phyloP scores from a whole-genome alignment of 2,888 invertebrate species.

The Druceiella hillmani region DNA sequence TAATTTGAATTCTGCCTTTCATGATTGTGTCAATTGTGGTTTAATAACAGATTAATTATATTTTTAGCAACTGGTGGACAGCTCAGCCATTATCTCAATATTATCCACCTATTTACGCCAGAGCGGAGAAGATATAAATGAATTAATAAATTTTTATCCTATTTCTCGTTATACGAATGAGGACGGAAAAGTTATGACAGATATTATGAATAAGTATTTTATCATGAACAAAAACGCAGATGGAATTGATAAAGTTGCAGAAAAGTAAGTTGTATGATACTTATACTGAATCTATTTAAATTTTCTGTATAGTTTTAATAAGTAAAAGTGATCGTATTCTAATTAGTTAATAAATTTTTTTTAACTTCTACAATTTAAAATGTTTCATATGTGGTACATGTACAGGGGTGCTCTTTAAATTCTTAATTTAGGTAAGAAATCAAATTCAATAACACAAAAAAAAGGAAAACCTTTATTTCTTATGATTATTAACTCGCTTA shows the following conservation, averaged over 20 bases:
- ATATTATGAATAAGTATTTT: conserved; percentile 85
- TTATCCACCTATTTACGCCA: conserved; percentile 73
- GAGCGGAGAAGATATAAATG: conserved; percentile 51
- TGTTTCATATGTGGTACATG: no score
- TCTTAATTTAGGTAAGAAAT: no score
- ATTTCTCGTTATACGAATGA: conserved; percentile 62
- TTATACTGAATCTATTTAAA: neutral
- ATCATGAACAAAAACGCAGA: conserved; percentile 69
- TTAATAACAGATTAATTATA: no score
- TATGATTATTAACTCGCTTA: no score
- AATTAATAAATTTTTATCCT: conserved; percentile 76
- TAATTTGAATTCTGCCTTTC: no score
- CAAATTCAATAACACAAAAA: no score
- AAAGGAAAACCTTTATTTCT: no score
- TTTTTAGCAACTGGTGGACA: conserved; percentile 83
- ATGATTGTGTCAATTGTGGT: no score
- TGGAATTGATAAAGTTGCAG: conserved; percentile 44
- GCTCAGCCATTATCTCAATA: conserved; percentile 88
- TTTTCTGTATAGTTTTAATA: conserved; percentile 5
- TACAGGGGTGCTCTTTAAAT: no score
- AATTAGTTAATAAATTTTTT: no score
- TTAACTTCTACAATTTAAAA: no score
- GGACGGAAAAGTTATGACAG: conserved; percentile 59
- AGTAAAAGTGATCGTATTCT: neutral
- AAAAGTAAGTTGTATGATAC: conserved; percentile 53